phyloP scores from a whole-genome alignment of 2,888 invertebrate genomes.

The Drosophila histrio region DNA sequence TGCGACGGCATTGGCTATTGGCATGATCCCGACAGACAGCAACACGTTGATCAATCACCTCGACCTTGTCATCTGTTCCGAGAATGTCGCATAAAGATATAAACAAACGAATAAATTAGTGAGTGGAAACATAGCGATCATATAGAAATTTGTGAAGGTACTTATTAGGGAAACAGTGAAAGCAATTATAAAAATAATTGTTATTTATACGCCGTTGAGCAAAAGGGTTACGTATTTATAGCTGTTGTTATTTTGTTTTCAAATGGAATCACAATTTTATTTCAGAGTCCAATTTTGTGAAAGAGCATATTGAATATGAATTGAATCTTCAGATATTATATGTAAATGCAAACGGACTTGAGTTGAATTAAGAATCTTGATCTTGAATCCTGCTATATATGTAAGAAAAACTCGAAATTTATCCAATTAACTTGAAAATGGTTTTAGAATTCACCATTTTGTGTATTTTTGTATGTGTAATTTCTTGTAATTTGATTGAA shows the following conservation, averaged over 20 bases:
- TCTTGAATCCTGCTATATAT: constrained; percentile 15
- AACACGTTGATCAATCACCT: constrained; percentile 97
- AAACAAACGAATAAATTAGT: constrained; percentile 19
- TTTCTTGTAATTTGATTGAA: constrained; percentile 45
- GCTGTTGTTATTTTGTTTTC: constrained; percentile 22
- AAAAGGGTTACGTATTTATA: constrained; percentile 36
- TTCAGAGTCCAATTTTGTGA: not conserved
- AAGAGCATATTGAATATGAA: constrained; percentile 6
- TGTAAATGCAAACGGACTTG: constrained; percentile 41
- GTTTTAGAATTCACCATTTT: constrained; percentile 24
- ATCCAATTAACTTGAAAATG: constrained; percentile 41
- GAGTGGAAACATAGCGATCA: not conserved
- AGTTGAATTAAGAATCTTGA: constrained; percentile 8
- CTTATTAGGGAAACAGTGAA: constrained; percentile 66
- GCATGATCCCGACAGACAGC: constrained; percentile 98
- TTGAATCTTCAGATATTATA: constrained; percentile 12
- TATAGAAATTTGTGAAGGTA: not conserved
- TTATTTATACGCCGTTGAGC: constrained; percentile 21
- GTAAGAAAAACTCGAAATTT: constrained; percentile 25
- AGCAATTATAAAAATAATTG: constrained; percentile 66
- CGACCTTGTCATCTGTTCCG: constrained; percentile 94
- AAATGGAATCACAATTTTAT: not conserved
- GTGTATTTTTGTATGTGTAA: constrained; percentile 58
- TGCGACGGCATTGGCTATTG: constrained; percentile 96
- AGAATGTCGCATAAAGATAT: not conserved